Evolutionary conservation across 2,797 vertebrate species (phyloP).

Genomic region (Liasis olivaceus): DNA sequence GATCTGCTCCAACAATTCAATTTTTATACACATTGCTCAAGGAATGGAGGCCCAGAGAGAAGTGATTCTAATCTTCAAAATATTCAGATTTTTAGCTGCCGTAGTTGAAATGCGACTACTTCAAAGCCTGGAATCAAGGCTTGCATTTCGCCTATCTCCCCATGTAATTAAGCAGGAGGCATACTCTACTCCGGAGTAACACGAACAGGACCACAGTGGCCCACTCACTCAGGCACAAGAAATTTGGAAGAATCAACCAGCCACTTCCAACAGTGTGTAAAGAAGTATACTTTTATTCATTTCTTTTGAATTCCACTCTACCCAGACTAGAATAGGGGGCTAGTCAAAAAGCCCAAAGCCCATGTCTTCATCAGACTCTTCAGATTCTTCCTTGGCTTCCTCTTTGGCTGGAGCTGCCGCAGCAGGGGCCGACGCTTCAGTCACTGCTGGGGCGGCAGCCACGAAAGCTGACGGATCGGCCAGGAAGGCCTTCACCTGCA

Average conservation of each 20-base stretch:
- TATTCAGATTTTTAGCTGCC: not conserved
- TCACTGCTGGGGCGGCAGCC: constrained; percentile 78
- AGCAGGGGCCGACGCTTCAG: constrained; percentile 66
- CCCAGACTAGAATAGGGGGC: constrained; percentile 15
- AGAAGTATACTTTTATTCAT: constrained; percentile 25
- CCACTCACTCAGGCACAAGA: no score
- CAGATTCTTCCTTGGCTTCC: constrained; percentile 88
- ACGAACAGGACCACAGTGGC: not conserved
- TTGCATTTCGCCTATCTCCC: not conserved
- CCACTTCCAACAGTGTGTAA: not conserved
- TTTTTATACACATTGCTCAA: not conserved
- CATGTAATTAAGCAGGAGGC: not conserved
- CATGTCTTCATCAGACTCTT: constrained; percentile 94
- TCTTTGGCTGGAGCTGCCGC: constrained; percentile 74
- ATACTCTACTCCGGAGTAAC: not conserved
- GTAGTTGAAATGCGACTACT: not conserved
- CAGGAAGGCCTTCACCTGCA: constrained; percentile 92
- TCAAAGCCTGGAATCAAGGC: not conserved
- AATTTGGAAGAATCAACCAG: not conserved
- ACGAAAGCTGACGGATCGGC: constrained; percentile 94
- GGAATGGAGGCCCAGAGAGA: not conserved
- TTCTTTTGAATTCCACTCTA: not conserved
- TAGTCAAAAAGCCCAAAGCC: constrained; percentile 96
- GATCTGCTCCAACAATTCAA: not conserved
- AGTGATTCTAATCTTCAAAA: not conserved